Evolutionary conservation across 1,140 invertebrate genomes (phyloP).

Genomic region (Cydia splendana): DNA sequence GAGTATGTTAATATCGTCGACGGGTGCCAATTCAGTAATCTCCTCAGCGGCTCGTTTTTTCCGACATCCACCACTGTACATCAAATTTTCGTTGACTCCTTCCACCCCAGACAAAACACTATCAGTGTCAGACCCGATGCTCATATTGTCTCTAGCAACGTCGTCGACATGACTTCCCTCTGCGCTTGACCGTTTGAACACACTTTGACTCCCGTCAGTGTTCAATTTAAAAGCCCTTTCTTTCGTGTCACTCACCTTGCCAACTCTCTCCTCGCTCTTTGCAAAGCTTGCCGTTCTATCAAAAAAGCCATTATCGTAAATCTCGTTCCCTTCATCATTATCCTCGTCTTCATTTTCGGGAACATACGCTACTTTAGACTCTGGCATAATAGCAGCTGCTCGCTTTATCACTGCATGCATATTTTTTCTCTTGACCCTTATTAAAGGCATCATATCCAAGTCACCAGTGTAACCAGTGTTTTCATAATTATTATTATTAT

Average conservation of each 20-base stretch:
- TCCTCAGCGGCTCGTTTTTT: slow-evolving; percentile 48
- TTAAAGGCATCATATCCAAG: slow-evolving; percentile 56
- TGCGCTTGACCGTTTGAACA: slow-evolving; percentile 3
- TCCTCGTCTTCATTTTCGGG: slow-evolving; percentile 61
- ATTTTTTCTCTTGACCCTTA: slow-evolving; percentile 70
- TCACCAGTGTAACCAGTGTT: slow-evolving; percentile 49
- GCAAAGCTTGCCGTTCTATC: slow-evolving; percentile 55
- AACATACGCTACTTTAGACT: slow-evolving; percentile 58
- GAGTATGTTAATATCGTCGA: slow-evolving; percentile 4
- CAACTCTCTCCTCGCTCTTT: slow-evolving; percentile 39
- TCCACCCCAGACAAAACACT: slow-evolving; percentile 59
- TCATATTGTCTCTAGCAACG: slow-evolving; percentile 44
- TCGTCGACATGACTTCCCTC: slow-evolving; percentile 22
- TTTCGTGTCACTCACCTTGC: slow-evolving; percentile 28
- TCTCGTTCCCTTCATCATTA: slow-evolving; percentile 65
- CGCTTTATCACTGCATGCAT: slow-evolving; percentile 50
- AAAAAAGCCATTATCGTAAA: slow-evolving; percentile 62
- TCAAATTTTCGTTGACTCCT: slow-evolving; percentile 66
- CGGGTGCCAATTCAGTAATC: slow-evolving; percentile 18
- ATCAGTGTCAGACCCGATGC: slow-evolving; percentile 65
- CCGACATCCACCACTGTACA: slow-evolving; percentile 53
- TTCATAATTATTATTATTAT: slow-evolving; percentile 46
- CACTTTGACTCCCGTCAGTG: slow-evolving; percentile 17
- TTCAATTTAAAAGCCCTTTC: slow-evolving; percentile 28
- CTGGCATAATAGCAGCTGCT: slow-evolving; percentile 45